These are phyloP conservation scores for Coregonus ussuriensis DNA, from an alignment of 2,797 vertebrate species.

Conservation along the genomic window DNA sequence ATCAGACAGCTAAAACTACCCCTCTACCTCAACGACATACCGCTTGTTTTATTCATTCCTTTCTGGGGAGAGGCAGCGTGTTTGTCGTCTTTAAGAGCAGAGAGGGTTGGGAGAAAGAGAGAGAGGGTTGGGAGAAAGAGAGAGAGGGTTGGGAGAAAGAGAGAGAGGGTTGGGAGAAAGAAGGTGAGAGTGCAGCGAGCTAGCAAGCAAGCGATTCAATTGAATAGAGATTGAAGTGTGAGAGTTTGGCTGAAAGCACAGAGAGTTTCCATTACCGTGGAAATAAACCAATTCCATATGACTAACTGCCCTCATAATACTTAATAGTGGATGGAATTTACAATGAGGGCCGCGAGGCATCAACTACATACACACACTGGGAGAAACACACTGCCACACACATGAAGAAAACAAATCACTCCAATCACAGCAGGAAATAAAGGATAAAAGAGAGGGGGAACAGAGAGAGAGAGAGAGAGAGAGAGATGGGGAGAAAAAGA, in stretches of 20 bases:
- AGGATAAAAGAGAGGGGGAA: background rate
- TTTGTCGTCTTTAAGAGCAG: too few relatives aligned
- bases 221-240: slow-evolving; percentile 12
- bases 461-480: background rate
- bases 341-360: background rate
- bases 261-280: slow-evolving; percentile 61
- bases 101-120: too few relatives aligned
- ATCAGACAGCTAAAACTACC: too few relatives aligned
- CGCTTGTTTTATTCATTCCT: too few relatives aligned
- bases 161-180: too few relatives aligned
- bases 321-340: background rate
- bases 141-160: too few relatives aligned
- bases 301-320: slow-evolving; percentile 39
- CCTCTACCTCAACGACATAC: too few relatives aligned
- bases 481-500: background rate
- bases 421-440: background rate
- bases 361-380: background rate
- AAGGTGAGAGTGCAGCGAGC: too few relatives aligned
- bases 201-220: slow-evolving; percentile 10
- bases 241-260: slow-evolving; percentile 37
- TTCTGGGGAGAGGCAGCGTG: too few relatives aligned
- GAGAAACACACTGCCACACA: too few relatives aligned
- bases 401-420: background rate
- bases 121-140: too few relatives aligned
- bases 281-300: slow-evolving; percentile 68